Base-by-base conservation (phyloP, 2,113 vertebrate species). In the Zosterops borbonicus region DNA sequence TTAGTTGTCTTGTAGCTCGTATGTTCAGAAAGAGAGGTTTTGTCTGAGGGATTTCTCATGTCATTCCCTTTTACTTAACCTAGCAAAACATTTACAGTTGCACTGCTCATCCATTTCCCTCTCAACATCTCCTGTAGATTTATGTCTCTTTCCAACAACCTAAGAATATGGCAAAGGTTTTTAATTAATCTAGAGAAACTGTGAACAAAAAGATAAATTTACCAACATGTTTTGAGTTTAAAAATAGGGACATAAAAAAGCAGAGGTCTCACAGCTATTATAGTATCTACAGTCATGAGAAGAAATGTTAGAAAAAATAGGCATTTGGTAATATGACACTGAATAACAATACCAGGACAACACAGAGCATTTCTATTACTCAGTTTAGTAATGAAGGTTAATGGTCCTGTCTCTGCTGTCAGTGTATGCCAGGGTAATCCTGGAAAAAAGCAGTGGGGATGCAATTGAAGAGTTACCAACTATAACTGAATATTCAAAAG, bases 401-500 rank as follows among this genome's bases (percentile, higher is more conserved):
- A 96, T 86, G 80, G 41, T 65, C 75, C 44, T 60, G 23, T 81
- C 80, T 96, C 58, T 86, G 55, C 77, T 91, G 75, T n/a, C 82
- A 71, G 55, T 52, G 41, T 46, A 41, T 70, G 24, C 68, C 62
- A 64, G 42, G 74, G 59, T 12, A 90, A 65, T 71, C 70, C 68
- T 81, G 44, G 37, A 88, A 89, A 90, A 77, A 94, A 90, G 46
- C 29, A 74, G 44, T 56, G 62, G 37, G 62, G 19, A 67, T 81
- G 63, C 70, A 88, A 79, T 27, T 95, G 70, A 90, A 75, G n/a
- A 83, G 27, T 46, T 65, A 83, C 29, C 68, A 89, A 86, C 6
- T 64, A 4, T 41, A 94, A 91, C 2, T 67, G 24, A 89, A 88
- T 90, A 87, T 88, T 94, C 31, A 90, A 82, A 95, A 96, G 60